Conservation (phyloP, 1,140 invertebrate genomes). For the Euwallacea fornicatus region DNA sequence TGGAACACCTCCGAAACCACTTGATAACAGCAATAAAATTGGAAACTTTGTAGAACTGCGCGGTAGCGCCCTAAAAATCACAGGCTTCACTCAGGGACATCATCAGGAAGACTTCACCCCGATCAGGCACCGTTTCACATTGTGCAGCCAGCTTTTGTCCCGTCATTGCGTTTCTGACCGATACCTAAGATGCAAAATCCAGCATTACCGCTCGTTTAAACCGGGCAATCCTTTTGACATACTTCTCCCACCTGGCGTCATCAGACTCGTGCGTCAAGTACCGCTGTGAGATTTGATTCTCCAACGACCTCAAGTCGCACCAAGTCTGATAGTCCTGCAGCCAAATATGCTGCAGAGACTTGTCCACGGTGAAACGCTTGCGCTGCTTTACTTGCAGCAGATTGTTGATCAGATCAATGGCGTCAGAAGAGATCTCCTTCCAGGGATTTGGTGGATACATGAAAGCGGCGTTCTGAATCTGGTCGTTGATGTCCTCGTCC, state of each 20-base stretch:
- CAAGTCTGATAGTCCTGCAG: slow-evolving; percentile 95
- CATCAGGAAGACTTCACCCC: slow-evolving; percentile 44
- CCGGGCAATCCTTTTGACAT: slow-evolving; percentile 9
- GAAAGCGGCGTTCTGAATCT: slow-evolving; percentile 99
- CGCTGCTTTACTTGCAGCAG: slow-evolving; percentile 97
- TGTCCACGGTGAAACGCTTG: slow-evolving; percentile 96
- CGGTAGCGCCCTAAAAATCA: too few species aligned
- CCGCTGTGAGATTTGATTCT: slow-evolving; percentile 77
- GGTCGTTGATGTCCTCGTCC: slow-evolving; percentile 99
- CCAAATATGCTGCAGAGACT: slow-evolving; percentile 93
- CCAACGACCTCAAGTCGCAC: slow-evolving; percentile 89
- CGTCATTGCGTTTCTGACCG: slow-evolving; percentile 47
- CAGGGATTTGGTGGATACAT: slow-evolving; percentile 99
- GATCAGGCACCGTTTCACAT: slow-evolving; percentile 50
- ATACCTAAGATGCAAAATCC: slow-evolving; percentile 14
- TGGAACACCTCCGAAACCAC: too few species aligned
- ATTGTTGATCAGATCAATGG: slow-evolving; percentile 97
- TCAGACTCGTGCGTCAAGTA: slow-evolving; percentile 97
- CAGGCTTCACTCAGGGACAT: not conserved
- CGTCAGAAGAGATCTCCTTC: slow-evolving; percentile 97
- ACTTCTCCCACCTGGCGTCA: slow-evolving; percentile 82
- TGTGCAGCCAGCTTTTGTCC: slow-evolving; percentile 50
- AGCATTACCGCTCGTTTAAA: not conserved
- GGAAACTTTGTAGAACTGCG: too few species aligned
- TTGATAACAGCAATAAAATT: too few species aligned